Conservation (phyloP, 2,888 invertebrate genomes). For the Boloria euphrosyne region DNA sequence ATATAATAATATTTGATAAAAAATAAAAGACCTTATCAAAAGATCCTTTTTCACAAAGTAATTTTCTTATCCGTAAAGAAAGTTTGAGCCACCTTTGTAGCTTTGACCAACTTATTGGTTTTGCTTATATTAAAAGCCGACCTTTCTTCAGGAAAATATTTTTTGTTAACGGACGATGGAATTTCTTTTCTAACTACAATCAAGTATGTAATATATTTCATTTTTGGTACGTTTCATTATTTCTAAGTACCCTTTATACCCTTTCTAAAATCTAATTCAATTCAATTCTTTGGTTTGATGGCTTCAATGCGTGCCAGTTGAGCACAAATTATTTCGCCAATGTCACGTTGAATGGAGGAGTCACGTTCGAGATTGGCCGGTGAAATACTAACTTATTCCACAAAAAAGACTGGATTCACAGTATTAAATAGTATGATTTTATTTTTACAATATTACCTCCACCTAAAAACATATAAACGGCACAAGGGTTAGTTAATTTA, state of each 20-base stretch:
- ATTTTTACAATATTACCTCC: no score
- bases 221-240: conserved; percentile 15
- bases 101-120: conserved; percentile 19
- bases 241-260: conserved; percentile 5
- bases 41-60: conserved; percentile 14
- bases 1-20: conserved; percentile 7
- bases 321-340: no score
- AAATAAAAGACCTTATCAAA: conserved; percentile 7
- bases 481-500: no score
- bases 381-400: no score
- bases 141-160: conserved; percentile 2
- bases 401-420: no score
- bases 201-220: conserved; percentile 11
- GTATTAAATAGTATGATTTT: no score
- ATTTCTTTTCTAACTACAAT: conserved; percentile 3
- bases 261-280: no score
- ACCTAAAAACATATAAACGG: no score
- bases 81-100: conserved; percentile 21
- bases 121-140: conserved; percentile 17
- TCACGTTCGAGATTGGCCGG: no score
- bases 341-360: no score
- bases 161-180: neutral
- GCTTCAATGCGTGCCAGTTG: no score
- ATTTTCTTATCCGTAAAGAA: conserved; percentile 21
- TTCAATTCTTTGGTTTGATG: no score